Evolutionary conservation across 1,140 invertebrate species (phyloP).

Genomic region (Dreissena rostriformis): DNA sequence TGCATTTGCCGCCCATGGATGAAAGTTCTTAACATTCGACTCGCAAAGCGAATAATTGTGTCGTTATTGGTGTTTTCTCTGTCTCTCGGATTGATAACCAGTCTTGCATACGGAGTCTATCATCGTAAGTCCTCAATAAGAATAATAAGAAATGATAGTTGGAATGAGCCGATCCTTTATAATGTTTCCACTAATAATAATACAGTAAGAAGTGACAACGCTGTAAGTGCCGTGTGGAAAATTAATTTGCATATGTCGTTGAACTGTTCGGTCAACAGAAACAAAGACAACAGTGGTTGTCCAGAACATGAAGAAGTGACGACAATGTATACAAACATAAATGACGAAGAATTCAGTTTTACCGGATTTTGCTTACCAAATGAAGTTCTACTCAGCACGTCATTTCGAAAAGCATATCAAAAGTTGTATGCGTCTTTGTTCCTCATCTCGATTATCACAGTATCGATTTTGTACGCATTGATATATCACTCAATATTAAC

Average conservation of each 20-base stretch:
- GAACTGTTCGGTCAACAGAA: neutral
- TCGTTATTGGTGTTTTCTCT: constrained; percentile 71
- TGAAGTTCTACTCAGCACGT: constrained; percentile 56
- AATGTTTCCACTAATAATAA: neutral
- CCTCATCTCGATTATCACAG: constrained; percentile 68
- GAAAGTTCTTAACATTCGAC: constrained; percentile 70
- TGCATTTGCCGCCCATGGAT: constrained; percentile 80
- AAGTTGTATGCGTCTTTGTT: constrained; percentile 74
- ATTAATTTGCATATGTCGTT: neutral
- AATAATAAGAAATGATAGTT: neutral
- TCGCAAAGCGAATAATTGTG: constrained; percentile 73
- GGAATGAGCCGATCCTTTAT: neutral
- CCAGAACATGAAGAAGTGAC: neutral
- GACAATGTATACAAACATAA: neutral
- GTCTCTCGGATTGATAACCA: constrained; percentile 72
- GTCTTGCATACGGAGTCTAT: constrained; percentile 70
- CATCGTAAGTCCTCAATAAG: neutral
- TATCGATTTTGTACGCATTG: constrained; percentile 73
- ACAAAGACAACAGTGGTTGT: neutral
- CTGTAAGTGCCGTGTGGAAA: neutral
- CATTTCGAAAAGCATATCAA: constrained; percentile 64
- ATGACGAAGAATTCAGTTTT: constrained; percentile 23
- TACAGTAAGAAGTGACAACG: neutral
- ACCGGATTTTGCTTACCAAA: constrained; percentile 61
- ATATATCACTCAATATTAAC: constrained; percentile 71